Evolutionary conservation across 2,888 invertebrate species (phyloP), one percentile per base, ranked within the genome.

Genomic region (Diarsia mendica): DNA sequence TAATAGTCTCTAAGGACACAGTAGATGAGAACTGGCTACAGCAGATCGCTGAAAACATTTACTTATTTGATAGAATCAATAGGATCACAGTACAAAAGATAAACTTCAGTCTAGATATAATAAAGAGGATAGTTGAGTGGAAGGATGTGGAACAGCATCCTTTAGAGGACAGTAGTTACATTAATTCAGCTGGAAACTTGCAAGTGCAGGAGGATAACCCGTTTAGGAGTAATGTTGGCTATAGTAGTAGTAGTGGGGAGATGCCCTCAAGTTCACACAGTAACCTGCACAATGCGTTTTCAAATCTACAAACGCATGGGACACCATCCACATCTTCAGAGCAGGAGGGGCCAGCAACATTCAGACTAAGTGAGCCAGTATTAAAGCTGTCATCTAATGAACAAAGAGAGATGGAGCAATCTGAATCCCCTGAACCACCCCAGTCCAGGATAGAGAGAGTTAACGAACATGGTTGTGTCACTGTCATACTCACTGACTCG

Each of bases 101-200:
- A 92, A 97, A 98, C 89, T 98, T 98, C 92, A 98, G 98, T 83
- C 95, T 99, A 87, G 98, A 98, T 91, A 97, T 99, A 65, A 98
- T 99, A 69, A 98, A 98, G 90, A 97, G 98, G 87, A 98, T 99
- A 89, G 98, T 99, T 0, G 98, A 99, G 91, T 98, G 98, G 98
- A 98, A 98, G 90, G 98, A 99, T 93, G 95, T 98, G 48, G 97
- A 98, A 91, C 97, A 97, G 87, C 98, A 98, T 95, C 98, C 98
- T 0, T 92, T 98, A 58, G 98, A 98, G 90, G 98, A 98, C 79
- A 97, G 97, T 81, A 96, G 93, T 85, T 94, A 95, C 82, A 92
- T 93, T 64, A 95, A 95, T 84, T 92, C 95, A 87, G 91, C 90
- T 39, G 94, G 90, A n/a, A 92, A 88, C 70, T 91, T 90, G 77